phyloP scores from a whole-genome alignment of 2,888 invertebrate genomes.

The Coleophora flavipennella region DNA sequence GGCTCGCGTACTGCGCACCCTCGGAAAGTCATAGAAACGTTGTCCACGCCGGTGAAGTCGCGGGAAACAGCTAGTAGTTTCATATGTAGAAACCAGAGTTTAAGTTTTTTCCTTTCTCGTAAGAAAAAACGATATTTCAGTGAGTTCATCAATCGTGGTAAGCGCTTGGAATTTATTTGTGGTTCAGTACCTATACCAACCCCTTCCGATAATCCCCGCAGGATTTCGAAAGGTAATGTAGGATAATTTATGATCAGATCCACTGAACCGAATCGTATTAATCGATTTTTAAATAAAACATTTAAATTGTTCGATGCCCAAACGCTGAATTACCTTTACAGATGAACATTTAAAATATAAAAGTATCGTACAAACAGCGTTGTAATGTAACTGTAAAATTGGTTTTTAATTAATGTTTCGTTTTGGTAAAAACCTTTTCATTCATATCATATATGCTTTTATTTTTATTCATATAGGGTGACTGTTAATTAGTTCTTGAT shows the following conservation, averaged over 20 bases:
- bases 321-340: constrained; percentile 1
- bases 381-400: not conserved
- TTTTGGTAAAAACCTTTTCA: not conserved
- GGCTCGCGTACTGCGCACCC: no score
- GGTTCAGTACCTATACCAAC: constrained; percentile 5
- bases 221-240: constrained; percentile 6
- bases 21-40: no score
- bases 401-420: constrained; percentile 1
- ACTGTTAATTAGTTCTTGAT: no score
- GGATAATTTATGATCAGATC: constrained; percentile 7
- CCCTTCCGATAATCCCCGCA: constrained; percentile 16
- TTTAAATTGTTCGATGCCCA: not conserved
- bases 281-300: constrained; percentile 5
- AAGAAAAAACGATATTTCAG: not conserved
- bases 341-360: constrained; percentile 5
- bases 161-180: constrained; percentile 18
- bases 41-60: no score
- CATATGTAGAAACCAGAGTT: no score
- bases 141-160: not conserved
- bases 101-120: not conserved
- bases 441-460: not conserved
- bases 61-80: no score
- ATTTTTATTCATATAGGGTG: not conserved
- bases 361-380: constrained; percentile 3
- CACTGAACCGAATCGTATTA: constrained; percentile 5